Conservation (phyloP, 2,797 vertebrate species). For the Microhierax caerulescens region DNA sequence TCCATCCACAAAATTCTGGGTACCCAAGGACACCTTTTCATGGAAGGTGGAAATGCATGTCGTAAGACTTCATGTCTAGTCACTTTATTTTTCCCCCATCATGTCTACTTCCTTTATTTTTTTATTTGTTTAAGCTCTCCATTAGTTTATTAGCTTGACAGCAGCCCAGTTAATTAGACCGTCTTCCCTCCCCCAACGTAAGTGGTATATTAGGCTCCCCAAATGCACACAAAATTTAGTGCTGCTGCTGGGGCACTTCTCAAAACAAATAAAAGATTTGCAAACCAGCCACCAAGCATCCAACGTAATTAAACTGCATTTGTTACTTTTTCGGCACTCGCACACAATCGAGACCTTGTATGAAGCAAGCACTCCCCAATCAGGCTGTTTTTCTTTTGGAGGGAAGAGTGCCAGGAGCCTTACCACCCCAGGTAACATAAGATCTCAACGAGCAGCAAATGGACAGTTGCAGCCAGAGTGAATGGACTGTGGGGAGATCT, state of each 20-base stretch:
- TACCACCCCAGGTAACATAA: conserved; percentile 72
- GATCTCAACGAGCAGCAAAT: conserved; percentile 69
- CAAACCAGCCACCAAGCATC: conserved; percentile 79
- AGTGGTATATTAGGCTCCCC: conserved; percentile 66
- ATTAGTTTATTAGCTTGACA: conserved; percentile 77
- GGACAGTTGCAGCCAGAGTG: conserved; percentile 67
- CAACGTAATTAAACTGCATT: conserved; percentile 82
- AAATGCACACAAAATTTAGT: conserved; percentile 76
- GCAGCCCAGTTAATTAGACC: conserved; percentile 74
- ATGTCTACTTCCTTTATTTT: conserved; percentile 65
- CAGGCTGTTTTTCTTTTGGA: conserved; percentile 76
- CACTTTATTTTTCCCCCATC: conserved; percentile 52
- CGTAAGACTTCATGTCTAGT: conserved; percentile 49
- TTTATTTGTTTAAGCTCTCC: conserved; percentile 72
- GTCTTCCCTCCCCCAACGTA: conserved; percentile 69
- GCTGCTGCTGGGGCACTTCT: conserved; percentile 71
- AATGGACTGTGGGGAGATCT: conserved; percentile 60
- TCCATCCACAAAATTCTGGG: not conserved
- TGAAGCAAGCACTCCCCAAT: conserved; percentile 65
- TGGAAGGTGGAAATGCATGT: conserved; percentile 14
- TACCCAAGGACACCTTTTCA: conserved; percentile 24
- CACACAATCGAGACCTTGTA: conserved; percentile 80
- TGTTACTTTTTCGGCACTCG: conserved; percentile 75
- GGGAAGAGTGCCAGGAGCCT: conserved; percentile 75
- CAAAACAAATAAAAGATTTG: conserved; percentile 85